phyloP scores from a whole-genome alignment of 2,113 vertebrate genomes.

The Nannobrachium achirus region DNA sequence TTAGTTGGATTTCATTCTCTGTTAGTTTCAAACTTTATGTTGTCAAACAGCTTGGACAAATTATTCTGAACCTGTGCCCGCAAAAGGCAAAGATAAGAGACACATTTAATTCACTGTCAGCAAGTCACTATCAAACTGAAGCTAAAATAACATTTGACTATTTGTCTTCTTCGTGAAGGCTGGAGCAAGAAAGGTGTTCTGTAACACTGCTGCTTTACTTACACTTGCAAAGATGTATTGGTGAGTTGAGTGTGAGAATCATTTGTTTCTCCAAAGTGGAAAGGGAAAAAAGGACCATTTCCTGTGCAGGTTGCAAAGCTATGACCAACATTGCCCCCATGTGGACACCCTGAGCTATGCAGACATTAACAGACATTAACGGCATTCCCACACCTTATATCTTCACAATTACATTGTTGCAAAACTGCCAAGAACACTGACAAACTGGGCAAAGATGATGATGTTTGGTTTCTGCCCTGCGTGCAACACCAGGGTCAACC shows the following conservation, averaged over 20 bases:
- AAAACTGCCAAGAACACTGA: too few species aligned
- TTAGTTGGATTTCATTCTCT: conserved; percentile 71
- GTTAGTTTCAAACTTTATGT: conserved; percentile 81
- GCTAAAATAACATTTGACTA: too few species aligned
- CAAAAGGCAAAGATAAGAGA: not conserved
- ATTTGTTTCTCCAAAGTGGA: conserved; percentile 3
- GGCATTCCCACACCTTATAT: too few species aligned
- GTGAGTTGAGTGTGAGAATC: not conserved
- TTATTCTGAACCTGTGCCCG: conserved; percentile 82
- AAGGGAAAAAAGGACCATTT: not conserved
- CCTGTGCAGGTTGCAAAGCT: not conserved
- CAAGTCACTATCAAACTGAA: too few species aligned
- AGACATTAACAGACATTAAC: not conserved
- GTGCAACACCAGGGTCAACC: too few species aligned
- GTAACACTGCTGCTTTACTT: not conserved
- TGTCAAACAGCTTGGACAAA: conserved; percentile 89
- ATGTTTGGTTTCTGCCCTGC: too few species aligned
- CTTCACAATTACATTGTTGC: too few species aligned
- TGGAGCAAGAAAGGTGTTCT: too few species aligned
- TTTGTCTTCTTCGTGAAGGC: too few species aligned
- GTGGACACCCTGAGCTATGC: not conserved
- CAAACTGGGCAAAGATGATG: too few species aligned
- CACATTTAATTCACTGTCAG: not conserved
- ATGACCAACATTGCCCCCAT: conserved; percentile 40
- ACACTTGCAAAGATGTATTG: not conserved